Evolutionary conservation across 2,113 vertebrate species (phyloP), one percentile per base, ranked within the genome.

Genomic region (Dendropsophus ebraccatus): DNA sequence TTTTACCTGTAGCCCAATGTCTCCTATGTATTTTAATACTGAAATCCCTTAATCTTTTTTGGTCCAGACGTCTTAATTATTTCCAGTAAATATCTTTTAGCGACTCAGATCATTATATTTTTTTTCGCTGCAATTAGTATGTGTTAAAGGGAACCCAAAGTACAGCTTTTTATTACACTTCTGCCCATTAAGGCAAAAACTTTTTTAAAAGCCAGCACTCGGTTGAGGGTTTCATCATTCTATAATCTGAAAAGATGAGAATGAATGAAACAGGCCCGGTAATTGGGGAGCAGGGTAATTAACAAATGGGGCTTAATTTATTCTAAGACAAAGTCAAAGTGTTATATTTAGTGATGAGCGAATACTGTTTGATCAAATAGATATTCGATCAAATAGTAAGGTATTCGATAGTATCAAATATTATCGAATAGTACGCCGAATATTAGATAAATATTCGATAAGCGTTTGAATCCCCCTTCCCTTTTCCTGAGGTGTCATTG

Each of bases 61-160:
- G 49, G 54, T 83, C 82, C 77, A 84, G 49, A 30, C 84, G 23
- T 10, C 28, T n/a, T 25, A 87, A 89, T 84, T 81, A 77, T 73
- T 62, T 85, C 73, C 37, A 60, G 58, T 83, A 81, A 69, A 17
- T 83, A 77, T 87, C 28, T 79, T 78, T 69, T 17, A 82, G 73
- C 11, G 37, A 62, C 72, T 60, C 41, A 47, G 0, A 62, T 87
- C 49, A 16, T 62, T 77, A 79, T 54, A 65, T 79, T 76, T 14
- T 54, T 69, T 49, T 45, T 87, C 78, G 41, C 85, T 45, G 76
- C 82, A 87, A 73, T 90, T 88, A 86, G 89, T 90, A 60, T 88
- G 32, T 70, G 82, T 84, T 76, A 49, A 28, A 76, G 69, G 5
- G 37, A 74, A 49, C 56, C 72, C 41, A 65, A 45, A 23, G 56